phyloP scores from a whole-genome alignment of 2,113 vertebrate genomes.

The Cebus imitator region DNA sequence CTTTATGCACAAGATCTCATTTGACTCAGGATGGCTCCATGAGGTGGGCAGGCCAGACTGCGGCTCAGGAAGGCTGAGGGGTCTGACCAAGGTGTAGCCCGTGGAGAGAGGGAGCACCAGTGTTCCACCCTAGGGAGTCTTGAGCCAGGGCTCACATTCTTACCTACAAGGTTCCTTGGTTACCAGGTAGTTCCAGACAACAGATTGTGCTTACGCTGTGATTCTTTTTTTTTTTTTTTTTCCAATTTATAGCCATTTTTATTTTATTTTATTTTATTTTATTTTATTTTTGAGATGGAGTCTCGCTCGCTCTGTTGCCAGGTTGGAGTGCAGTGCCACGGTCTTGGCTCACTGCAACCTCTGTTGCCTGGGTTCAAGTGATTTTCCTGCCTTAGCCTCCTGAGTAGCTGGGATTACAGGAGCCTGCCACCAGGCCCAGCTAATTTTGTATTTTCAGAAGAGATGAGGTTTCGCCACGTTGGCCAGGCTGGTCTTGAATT shows the following conservation, averaged over 20 bases:
- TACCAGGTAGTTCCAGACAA: rapidly evolving
- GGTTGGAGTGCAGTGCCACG: too few species aligned
- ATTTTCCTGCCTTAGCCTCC: too few species aligned
- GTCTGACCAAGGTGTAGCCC: rapidly evolving
- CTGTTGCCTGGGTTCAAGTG: too few species aligned
- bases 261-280: not conserved
- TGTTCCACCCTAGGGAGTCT: not conserved
- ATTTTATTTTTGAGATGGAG: too few species aligned
- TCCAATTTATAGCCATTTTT: not conserved
- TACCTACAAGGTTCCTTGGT: rapidly evolving
- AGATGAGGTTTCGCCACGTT: too few species aligned
- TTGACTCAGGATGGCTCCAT: rapidly evolving
- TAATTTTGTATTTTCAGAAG: too few species aligned
- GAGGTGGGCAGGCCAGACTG: rapidly evolving
- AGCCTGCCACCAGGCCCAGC: too few species aligned
- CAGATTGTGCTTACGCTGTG: rapidly evolving
- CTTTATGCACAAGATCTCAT: rapidly evolving
- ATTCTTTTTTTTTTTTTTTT: not conserved
- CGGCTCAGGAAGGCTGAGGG: not conserved
- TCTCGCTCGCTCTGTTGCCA: too few species aligned
- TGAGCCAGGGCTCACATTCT: rapidly evolving
- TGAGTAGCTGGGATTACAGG: too few species aligned
- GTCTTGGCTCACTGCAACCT: too few species aligned
- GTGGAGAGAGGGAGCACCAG: rapidly evolving
- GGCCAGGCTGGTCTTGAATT: too few species aligned